Evolutionary conservation across 2,888 invertebrate genomes (phyloP).

Genomic region (Platycheirus rosarum): DNA sequence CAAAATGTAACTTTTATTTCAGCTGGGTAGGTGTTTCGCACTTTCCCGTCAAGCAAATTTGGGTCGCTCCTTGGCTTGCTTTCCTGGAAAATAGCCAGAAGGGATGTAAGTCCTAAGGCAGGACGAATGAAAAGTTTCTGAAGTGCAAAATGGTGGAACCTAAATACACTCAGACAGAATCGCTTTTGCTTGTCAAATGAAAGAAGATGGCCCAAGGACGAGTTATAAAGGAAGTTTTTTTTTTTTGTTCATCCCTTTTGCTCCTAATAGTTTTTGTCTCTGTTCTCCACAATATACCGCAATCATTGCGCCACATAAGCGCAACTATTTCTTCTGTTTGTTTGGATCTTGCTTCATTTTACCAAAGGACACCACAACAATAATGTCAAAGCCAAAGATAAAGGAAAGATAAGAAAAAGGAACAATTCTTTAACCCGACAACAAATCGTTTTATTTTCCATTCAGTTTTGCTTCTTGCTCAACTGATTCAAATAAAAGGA

Average conservation of each 20-base stretch:
- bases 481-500: constrained; percentile 39
- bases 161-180: constrained; percentile 67
- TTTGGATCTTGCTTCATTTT: constrained; percentile 16
- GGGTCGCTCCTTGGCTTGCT: constrained; percentile 34
- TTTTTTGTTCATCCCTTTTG: constrained; percentile 2
- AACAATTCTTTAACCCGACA: constrained; percentile 57
- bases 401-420: constrained; percentile 55
- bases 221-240: constrained; percentile 50
- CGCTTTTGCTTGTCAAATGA: constrained; percentile 64
- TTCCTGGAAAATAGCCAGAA: constrained; percentile 66
- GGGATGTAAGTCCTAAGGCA: constrained; percentile 57
- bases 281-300: constrained; percentile 58
- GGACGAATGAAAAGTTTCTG: constrained; percentile 35
- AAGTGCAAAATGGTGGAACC: constrained; percentile 58
- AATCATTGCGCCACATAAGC: constrained; percentile 57
- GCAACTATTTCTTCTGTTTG: constrained; percentile 23
- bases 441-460: constrained; percentile 61
- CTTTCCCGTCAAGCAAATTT: constrained; percentile 49
- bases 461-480: constrained; percentile 30
- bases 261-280: constrained; percentile 51
- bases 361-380: constrained; percentile 52
- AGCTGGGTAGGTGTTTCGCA: no score
- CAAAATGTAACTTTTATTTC: no score
- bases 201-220: constrained; percentile 59
- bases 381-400: constrained; percentile 72